A percentile compares a stretch with the other conserved stretches of the same genome.
phyloP scores from a whole-genome alignment of 1,140 invertebrate species.

The Rhynchophorus ferrugineus region DNA sequence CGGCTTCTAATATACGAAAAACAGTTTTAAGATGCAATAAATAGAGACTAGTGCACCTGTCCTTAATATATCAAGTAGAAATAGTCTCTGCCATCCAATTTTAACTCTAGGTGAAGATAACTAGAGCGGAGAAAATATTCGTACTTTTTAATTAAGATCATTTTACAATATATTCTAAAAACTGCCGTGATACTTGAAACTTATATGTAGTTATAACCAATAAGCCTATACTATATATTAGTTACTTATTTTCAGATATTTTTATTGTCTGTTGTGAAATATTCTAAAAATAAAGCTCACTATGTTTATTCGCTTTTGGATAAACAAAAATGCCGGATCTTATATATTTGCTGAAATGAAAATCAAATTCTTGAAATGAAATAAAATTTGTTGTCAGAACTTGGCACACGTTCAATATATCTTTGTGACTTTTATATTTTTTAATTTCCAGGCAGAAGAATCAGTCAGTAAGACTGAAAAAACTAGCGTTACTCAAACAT shows the following conservation, averaged over 20 bases:
- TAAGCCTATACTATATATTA: no score
- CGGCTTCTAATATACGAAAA: neutral
- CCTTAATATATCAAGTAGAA: constrained; percentile 4
- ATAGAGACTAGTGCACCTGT: constrained; percentile 10
- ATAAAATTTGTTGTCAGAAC: neutral
- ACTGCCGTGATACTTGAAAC: no score
- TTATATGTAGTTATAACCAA: no score
- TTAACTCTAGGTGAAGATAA: neutral
- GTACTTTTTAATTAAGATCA: neutral
- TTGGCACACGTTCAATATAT: neutral
- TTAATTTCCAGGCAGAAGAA: constrained; percentile 35
- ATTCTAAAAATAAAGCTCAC: no score
- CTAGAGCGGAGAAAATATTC: neutral
- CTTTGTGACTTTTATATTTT: neutral
- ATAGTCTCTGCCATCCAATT: neutral
- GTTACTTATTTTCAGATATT: neutral
- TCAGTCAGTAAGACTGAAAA: constrained; percentile 37
- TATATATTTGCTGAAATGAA: no score
- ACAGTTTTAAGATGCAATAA: neutral
- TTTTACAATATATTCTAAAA: no score
- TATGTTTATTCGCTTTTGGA: neutral
- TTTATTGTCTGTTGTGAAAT: neutral
- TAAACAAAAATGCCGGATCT: neutral
- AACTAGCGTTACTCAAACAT: constrained; percentile 28
- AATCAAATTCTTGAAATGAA: no score